Percentiles rank a stretch among this genome's conserved stretches.
Conservation (phyloP, 2,797 vertebrate genomes). For the Melanotaenia pygmaea region DNA sequence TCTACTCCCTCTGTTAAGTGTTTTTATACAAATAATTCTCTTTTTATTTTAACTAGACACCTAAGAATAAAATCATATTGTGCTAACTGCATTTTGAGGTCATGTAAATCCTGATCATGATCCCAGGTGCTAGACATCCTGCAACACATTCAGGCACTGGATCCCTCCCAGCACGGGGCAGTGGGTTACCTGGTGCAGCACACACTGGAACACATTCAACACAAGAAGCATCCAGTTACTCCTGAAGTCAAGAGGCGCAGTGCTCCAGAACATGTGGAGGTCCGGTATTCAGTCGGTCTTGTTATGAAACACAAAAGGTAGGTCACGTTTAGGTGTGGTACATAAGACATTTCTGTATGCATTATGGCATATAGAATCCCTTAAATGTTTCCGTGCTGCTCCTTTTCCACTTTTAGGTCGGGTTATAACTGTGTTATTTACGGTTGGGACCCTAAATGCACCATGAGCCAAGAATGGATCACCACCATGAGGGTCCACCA, state of each 20-base stretch:
- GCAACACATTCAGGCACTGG: constrained; percentile 95
- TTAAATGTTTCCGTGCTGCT: background rate
- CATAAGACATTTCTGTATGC: too few species aligned
- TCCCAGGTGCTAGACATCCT: constrained; percentile 95
- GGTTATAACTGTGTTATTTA: constrained; percentile 97
- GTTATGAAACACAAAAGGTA: constrained; percentile 98
- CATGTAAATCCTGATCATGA: background rate
- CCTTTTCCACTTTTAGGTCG: constrained; percentile 74
- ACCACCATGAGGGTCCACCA: constrained; percentile 96
- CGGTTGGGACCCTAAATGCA: constrained; percentile 97
- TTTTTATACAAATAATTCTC: background rate
- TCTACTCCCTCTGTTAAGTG: too few species aligned
- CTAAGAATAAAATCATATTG: background rate
- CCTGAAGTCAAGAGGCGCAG: constrained; percentile 92
- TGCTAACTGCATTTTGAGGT: background rate
- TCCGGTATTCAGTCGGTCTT: constrained; percentile 92
- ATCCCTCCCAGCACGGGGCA: constrained; percentile 94
- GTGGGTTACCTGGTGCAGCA: constrained; percentile 97
- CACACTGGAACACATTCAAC: constrained; percentile 96
- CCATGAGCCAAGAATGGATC: constrained; percentile 98
- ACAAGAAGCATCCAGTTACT: constrained; percentile 90
- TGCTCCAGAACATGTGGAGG: constrained; percentile 88
- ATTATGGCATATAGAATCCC: background rate
- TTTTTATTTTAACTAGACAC: background rate
- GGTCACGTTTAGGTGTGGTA: constrained; percentile 2